Evolutionary conservation across 2,888 invertebrate species (phyloP), one percentile per base, ranked within the genome.

Genomic region (Leptopilina drosophilae): DNA sequence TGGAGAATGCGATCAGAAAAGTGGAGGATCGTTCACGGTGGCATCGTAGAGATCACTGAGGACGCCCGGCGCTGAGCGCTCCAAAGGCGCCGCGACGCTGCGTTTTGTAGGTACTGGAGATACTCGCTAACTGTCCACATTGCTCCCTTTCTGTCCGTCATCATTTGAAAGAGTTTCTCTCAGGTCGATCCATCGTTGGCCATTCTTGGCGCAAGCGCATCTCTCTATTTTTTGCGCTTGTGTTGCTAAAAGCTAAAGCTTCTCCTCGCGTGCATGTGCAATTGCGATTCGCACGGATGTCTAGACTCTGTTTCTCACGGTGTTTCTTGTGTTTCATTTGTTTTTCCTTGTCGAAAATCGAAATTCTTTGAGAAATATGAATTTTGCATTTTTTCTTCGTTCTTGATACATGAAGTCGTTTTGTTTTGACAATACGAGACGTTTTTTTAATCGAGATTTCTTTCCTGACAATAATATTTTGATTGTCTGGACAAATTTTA

Each of bases 171-270:
- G 81, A 83, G 81, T 85, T 88, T 90, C 89, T 90, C 89, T 88
- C 89, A 88, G 90, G 90, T 90, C 90, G 90, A 90, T 90, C 87
- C 87, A 83, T 84, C 85, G 86, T 86, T 86, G 85, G 81, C 84
- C 76, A 78, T 82, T 42, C 64, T 66, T 79, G 77, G 85, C 88
- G 88, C 88, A 85, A 79, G 87, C 87, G 88, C 84, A 76, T n/a
- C 64, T 15, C 33, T 62, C 53, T 53, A 33, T 33, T 33, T 5
- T 33, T 2, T 4, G 33, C 3, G 33, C 33, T 69, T 26, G 8
- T 42, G 42, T 42, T 49, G 20, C 8, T 26, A n/a, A 3, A n/a
- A 69, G 26, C 26, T 3, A 69, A 20, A n/a, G 11, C 5, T 20
- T 42, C 62, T 53, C 26, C 5, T 67, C 5, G 20, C 46, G 76